phyloP scores from a whole-genome alignment of 2,797 vertebrate species.

The Chloroceryle inda region DNA sequence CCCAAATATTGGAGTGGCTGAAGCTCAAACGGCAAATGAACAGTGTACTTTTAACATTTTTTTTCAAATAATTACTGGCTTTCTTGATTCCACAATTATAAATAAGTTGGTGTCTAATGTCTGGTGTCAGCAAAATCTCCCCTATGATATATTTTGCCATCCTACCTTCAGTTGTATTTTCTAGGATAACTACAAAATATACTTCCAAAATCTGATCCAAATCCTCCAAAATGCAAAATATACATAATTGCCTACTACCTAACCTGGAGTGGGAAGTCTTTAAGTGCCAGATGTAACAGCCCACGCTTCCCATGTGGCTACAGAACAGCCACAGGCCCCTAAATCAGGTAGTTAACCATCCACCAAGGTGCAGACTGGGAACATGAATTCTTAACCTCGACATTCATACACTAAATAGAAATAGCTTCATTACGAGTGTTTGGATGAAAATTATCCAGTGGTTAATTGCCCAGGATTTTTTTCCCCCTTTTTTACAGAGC shows the following conservation, averaged over 20 bases:
- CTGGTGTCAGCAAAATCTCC: neutral
- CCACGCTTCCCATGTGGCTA: neutral
- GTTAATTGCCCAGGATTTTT: neutral
- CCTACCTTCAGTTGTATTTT: neutral
- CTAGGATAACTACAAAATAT: neutral
- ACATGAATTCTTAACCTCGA: neutral
- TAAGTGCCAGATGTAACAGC: neutral
- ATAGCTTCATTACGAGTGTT: neutral
- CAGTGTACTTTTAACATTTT: neutral
- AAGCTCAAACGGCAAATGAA: neutral
- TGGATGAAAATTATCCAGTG: neutral
- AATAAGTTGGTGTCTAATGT: neutral
- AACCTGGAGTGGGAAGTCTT: rapidly evolving
- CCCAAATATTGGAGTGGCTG: neutral
- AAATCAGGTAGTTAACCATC: neutral
- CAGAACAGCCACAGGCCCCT: neutral
- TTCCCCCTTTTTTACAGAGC: neutral
- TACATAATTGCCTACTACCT: neutral
- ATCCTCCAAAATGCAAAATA: neutral
- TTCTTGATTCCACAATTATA: neutral
- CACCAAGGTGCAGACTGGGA: neutral
- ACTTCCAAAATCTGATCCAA: neutral
- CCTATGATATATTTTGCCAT: neutral
- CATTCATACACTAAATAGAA: neutral
- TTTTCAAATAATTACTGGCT: neutral